Conservation (phyloP, 2,797 vertebrate genomes). For the Pangasius larnaudii region DNA sequence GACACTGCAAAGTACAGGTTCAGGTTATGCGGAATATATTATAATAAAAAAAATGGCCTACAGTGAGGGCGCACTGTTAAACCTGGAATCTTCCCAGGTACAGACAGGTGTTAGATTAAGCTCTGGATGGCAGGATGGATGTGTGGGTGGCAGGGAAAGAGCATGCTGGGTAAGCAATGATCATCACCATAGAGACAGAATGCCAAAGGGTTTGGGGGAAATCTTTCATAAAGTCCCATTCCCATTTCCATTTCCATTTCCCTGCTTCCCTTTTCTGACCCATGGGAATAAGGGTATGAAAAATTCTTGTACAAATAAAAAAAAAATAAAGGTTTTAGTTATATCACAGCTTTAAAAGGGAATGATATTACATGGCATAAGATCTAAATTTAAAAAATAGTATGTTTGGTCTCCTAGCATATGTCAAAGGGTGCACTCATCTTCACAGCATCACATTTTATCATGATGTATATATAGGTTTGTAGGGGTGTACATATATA, state of each 20-base stretch:
- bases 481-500: too few relatives aligned
- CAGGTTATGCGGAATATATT: not conserved
- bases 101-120: slow-evolving; percentile 25
- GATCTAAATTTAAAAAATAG: not conserved
- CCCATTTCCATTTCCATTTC: not conserved
- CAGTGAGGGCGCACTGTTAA: not conserved
- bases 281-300: not conserved
- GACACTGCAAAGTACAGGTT: not conserved
- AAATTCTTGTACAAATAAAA: not conserved
- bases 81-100: slow-evolving; percentile 12
- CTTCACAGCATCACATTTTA: not conserved
- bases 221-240: not conserved
- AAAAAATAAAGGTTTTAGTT: not conserved
- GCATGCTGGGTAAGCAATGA: slow-evolving; percentile 35
- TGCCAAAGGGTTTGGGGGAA: not conserved
- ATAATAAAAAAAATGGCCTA: slow-evolving; percentile 13
- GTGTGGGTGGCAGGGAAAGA: slow-evolving; percentile 42
- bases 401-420: not conserved
- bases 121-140: slow-evolving; percentile 25
- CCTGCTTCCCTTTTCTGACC: not conserved
- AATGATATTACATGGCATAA: not conserved
- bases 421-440: not conserved
- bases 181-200: slow-evolving; percentile 36
- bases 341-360: not conserved
- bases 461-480: not conserved